Conservation (phyloP, 2,888 invertebrate species). For the Margaritifera margaritifera region DNA sequence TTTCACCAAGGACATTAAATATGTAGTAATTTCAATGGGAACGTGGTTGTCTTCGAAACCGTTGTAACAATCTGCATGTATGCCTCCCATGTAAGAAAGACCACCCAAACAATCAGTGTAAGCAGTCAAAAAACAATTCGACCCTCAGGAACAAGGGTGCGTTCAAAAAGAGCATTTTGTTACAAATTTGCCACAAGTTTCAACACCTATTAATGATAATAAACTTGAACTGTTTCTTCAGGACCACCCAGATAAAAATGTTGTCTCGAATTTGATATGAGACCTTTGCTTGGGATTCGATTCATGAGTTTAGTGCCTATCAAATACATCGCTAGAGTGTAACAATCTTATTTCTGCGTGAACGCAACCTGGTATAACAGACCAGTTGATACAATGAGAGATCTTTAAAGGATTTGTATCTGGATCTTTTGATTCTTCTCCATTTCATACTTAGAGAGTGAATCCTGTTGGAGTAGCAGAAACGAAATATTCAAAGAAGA, state of each 20-base stretch:
- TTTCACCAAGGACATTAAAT: neutral
- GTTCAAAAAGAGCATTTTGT: neutral
- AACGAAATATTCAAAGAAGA: conserved; percentile 21
- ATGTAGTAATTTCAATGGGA: conserved; percentile 4
- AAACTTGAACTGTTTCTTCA: neutral
- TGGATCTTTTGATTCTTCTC: conserved; percentile 11
- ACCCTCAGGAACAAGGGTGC: too few species aligned
- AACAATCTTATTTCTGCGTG: conserved; percentile 8
- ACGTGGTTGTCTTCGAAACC: neutral
- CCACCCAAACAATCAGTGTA: conserved; percentile 4
- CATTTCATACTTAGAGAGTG: conserved; percentile 8
- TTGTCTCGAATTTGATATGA: neutral
- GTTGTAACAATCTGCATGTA: neutral
- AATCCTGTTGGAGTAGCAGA: conserved; percentile 18
- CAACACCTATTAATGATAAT: conserved; percentile 4
- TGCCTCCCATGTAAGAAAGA: neutral
- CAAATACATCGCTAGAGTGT: neutral
- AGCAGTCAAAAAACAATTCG: too few species aligned
- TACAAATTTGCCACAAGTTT: neutral
- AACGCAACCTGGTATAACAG: neutral
- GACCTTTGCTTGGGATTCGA: conserved; percentile 12
- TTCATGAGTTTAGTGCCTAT: conserved; percentile 8
- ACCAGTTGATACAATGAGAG: conserved; percentile 5
- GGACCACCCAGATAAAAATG: conserved; percentile 8
- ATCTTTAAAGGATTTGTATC: conserved; percentile 10